Evolutionary conservation across 2,888 invertebrate species (phyloP).

Genomic region (Prionchulus punctatus): DNA sequence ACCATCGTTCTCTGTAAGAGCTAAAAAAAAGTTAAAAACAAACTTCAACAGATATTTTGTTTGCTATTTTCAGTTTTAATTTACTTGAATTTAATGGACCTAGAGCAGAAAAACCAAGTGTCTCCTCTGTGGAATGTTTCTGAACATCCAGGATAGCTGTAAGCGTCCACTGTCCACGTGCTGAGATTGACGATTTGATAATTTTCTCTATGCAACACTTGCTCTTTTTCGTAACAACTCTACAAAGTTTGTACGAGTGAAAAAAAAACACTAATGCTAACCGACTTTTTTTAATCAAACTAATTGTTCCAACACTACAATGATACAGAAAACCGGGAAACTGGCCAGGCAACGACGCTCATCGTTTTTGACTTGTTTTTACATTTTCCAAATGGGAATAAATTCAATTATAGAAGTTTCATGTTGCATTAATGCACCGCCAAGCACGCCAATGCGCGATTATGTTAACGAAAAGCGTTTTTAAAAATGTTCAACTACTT

Average conservation of each 20-base stretch:
- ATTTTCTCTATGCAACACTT: conserved; percentile 50
- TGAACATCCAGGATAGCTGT: conserved; percentile 23
- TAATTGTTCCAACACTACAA: no score
- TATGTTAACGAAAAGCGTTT: no score
- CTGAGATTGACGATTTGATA: conserved; percentile 64
- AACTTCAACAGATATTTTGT: neutral
- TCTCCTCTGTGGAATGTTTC: conserved; percentile 11
- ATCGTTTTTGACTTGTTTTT: no score
- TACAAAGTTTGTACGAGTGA: conserved; percentile 32
- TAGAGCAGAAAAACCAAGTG: conserved; percentile 23
- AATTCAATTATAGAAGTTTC: no score
- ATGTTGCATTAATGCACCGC: no score
- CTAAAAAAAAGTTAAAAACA: conserved; percentile 41
- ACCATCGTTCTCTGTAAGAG: conserved; percentile 73
- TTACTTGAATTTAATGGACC: conserved; percentile 1
- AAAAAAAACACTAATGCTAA: neutral
- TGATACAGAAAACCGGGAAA: no score
- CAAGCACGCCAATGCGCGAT: no score
- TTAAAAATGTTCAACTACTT: no score
- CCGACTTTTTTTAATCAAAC: conserved; percentile 9
- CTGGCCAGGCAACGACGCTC: no score
- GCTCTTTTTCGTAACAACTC: conserved; percentile 58
- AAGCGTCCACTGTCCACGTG: conserved; percentile 15
- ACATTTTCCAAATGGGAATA: no score
- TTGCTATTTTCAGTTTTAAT: neutral